Evolutionary conservation across 1,140 invertebrate species (phyloP).

Genomic region (Myzus persicae): DNA sequence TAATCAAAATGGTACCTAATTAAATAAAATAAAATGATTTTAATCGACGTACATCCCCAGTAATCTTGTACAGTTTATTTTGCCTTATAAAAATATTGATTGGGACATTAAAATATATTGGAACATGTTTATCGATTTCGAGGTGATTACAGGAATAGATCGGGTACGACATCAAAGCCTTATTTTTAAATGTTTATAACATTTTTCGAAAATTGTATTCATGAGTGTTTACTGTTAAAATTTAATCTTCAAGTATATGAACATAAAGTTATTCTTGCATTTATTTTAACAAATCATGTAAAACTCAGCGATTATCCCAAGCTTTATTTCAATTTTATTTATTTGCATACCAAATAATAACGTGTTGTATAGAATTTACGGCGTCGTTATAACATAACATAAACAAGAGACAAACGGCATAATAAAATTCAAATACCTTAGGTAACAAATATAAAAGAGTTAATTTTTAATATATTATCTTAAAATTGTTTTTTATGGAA

Average conservation of each 20-base stretch:
- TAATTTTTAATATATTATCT: neutral
- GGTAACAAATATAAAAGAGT: neutral
- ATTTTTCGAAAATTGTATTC: neutral
- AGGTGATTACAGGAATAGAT: no score
- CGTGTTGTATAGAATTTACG: neutral
- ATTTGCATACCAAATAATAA: neutral
- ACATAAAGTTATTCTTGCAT: neutral
- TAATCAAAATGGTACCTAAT: neutral
- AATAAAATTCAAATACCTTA: neutral
- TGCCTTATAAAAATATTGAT: no score
- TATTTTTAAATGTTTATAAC: neutral
- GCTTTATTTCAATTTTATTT: neutral
- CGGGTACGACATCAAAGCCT: no score
- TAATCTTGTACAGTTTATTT: no score
- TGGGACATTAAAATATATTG: no score
- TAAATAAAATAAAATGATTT: neutral
- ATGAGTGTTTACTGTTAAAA: neutral
- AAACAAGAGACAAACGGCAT: neutral
- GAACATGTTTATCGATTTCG: no score
- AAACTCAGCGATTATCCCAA: neutral
- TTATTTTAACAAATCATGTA: neutral
- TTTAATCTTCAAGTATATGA: no score
- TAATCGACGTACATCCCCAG: no score
- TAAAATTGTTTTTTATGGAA: neutral
- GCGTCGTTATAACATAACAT: neutral